Percentiles rank a stretch among this genome's conserved stretches.
These are phyloP conservation scores for Sialia sialis DNA, from an alignment of 2,113 vertebrate genomes.

Conservation along the genomic window DNA sequence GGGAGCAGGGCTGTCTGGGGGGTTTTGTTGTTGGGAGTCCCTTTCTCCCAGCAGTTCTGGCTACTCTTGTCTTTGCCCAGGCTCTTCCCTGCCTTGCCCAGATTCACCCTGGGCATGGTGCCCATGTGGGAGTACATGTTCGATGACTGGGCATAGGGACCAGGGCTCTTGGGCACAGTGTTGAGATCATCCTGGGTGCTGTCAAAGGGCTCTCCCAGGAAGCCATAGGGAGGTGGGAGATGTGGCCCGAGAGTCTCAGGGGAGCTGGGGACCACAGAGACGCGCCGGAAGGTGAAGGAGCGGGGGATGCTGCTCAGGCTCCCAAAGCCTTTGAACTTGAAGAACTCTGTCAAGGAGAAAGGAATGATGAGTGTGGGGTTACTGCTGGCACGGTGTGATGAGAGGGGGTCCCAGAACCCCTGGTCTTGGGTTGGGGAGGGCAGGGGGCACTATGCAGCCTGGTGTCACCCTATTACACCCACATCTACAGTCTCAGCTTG, in stretches of 20 bases:
- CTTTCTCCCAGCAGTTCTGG: background rate
- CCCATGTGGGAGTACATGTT: conserved; percentile 92
- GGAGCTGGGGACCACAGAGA: background rate
- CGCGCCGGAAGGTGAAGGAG: conserved; percentile 67
- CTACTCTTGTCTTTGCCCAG: background rate
- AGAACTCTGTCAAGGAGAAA: conserved; percentile 68
- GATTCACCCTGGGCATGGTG: conserved; percentile 83
- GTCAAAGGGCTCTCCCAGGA: conserved; percentile 39
- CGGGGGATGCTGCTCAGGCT: conserved; percentile 83
- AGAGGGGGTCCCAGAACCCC: background rate
- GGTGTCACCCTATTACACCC: background rate
- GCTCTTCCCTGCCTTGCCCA: background rate
- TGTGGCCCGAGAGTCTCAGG: background rate
- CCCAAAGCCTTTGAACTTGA: conserved; percentile 87
- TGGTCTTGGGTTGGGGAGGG: background rate
- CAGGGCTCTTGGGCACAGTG: conserved; percentile 73
- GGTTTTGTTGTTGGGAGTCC: background rate
- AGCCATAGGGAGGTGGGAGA: background rate
- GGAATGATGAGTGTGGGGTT: background rate
- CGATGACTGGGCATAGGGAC: conserved; percentile 83
- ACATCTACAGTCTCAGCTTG: background rate
- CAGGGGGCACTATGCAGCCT: background rate
- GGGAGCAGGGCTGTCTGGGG: background rate
- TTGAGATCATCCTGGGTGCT: conserved; percentile 80
- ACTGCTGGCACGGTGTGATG: fast-evolving